phyloP scores from a whole-genome alignment of 2,888 invertebrate genomes.

The Cerceris rybyensis region DNA sequence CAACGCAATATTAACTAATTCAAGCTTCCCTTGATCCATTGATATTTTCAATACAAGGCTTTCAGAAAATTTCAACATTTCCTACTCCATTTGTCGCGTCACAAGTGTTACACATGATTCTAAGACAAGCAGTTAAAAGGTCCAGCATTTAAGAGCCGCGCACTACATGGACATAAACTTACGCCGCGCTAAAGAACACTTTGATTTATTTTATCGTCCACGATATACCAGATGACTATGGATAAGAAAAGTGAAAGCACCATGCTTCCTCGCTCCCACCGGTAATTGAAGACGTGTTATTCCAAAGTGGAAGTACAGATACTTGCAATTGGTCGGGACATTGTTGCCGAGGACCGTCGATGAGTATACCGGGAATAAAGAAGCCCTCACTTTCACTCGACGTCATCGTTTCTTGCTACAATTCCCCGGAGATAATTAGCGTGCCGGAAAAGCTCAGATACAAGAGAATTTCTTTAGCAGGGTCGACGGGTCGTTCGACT shows the following conservation, averaged over 20 bases:
- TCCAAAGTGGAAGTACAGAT: conserved; percentile 34
- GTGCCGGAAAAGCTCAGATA: conserved; percentile 32
- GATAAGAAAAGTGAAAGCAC: conserved; percentile 61
- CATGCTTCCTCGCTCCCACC: conserved; percentile 44
- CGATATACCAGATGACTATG: conserved; percentile 3
- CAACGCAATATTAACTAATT: too few relatives aligned
- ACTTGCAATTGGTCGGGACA: conserved; percentile 40
- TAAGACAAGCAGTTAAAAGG: too few relatives aligned
- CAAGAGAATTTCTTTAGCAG: conserved; percentile 12
- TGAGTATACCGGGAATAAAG: conserved; percentile 42
- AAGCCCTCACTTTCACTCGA: conserved; percentile 46
- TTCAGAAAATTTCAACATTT: too few relatives aligned
- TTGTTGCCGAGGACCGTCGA: conserved; percentile 49
- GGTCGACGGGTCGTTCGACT: background rate
- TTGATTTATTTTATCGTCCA: background rate
- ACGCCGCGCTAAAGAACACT: background rate
- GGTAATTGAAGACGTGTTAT: conserved; percentile 41
- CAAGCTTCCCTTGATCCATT: too few relatives aligned
- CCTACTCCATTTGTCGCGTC: too few relatives aligned
- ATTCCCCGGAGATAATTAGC: conserved; percentile 50
- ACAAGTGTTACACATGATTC: too few relatives aligned
- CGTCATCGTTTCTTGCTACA: conserved; percentile 40
- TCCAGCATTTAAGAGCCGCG: background rate
- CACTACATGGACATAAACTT: background rate
- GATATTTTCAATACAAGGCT: too few relatives aligned